A percentile compares a stretch with the other conserved stretches of the same genome.
phyloP scores from a whole-genome alignment of 2,797 vertebrate genomes.

The Merluccius polli region DNA sequence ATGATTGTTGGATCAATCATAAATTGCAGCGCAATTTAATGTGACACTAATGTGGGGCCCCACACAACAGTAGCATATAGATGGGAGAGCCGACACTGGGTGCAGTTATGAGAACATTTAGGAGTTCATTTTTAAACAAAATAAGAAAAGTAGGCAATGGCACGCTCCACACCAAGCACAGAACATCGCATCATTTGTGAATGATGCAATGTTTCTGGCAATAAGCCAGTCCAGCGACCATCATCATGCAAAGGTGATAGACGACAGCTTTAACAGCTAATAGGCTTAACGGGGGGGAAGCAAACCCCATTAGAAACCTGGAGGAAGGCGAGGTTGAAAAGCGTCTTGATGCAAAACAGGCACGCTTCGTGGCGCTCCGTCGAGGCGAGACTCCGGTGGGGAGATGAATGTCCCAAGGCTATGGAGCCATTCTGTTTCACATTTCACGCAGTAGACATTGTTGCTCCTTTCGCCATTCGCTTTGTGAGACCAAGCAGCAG shows the following conservation, averaged over 20 bases:
- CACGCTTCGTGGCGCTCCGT: slow-evolving; percentile 11
- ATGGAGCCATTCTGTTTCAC: slow-evolving; percentile 1
- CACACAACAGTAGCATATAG: no score
- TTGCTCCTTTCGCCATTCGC: background rate
- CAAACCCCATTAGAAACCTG: slow-evolving; percentile 3
- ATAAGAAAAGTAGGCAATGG: background rate
- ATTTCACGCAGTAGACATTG: background rate
- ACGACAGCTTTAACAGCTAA: slow-evolving; percentile 24
- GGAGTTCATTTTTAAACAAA: no score
- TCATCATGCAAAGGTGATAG: background rate
- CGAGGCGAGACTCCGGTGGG: slow-evolving; percentile 14
- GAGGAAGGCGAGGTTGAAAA: slow-evolving; percentile 9
- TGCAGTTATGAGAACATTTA: no score
- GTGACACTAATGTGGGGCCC: no score
- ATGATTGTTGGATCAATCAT: no score
- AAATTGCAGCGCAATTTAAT: no score
- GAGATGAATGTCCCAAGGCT: slow-evolving; percentile 1
- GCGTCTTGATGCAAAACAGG: slow-evolving; percentile 7
- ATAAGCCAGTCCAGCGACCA: background rate
- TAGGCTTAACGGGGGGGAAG: slow-evolving; percentile 33
- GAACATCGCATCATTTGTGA: background rate
- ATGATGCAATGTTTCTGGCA: background rate
- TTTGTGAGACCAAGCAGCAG: slow-evolving; percentile 9
- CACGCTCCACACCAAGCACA: background rate
- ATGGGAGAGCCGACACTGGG: no score